A percentile compares a stretch with the other conserved stretches of the same genome.
Evolutionary conservation across 2,797 vertebrate species (phyloP).

Genomic region (Anolis apletophallus): DNA sequence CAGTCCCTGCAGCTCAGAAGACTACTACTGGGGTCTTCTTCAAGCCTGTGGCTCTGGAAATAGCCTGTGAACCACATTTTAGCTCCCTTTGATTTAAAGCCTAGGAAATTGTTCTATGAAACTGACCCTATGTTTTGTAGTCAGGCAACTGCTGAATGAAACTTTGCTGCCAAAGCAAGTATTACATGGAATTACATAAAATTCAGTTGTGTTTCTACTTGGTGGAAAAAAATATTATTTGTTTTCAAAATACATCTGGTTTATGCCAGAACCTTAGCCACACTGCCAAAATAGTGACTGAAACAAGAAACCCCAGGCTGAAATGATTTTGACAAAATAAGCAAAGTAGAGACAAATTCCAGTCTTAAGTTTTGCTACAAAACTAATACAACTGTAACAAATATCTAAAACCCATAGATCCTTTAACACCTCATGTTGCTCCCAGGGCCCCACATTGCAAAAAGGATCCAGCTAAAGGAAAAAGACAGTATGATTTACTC

Average conservation of each 20-base stretch:
- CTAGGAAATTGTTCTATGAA: too few species aligned
- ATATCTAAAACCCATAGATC: too few species aligned
- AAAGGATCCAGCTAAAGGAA: not conserved
- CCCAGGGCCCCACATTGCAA: not conserved
- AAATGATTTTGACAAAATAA: not conserved
- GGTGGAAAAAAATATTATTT: not conserved
- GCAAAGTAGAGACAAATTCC: not conserved
- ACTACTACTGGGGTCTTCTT: too few species aligned
- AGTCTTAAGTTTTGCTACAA: not conserved
- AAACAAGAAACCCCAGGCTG: not conserved
- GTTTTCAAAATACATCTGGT: not conserved
- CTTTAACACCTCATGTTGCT: not conserved
- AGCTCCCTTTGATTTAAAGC: too few species aligned
- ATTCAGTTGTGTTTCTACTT: not conserved
- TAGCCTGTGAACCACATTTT: too few species aligned
- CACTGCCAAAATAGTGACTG: not conserved
- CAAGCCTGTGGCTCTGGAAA: too few species aligned
- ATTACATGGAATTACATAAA: too few species aligned
- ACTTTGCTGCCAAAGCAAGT: not conserved
- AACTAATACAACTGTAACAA: not conserved
- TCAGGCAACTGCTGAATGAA: not conserved
- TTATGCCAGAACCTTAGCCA: not conserved
- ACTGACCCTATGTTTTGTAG: too few species aligned
- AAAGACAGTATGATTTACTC: not conserved
- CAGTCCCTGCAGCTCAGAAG: too few species aligned